Base-by-base conservation (phyloP, 2,113 vertebrate genomes). In the Serilophus lunatus region DNA sequence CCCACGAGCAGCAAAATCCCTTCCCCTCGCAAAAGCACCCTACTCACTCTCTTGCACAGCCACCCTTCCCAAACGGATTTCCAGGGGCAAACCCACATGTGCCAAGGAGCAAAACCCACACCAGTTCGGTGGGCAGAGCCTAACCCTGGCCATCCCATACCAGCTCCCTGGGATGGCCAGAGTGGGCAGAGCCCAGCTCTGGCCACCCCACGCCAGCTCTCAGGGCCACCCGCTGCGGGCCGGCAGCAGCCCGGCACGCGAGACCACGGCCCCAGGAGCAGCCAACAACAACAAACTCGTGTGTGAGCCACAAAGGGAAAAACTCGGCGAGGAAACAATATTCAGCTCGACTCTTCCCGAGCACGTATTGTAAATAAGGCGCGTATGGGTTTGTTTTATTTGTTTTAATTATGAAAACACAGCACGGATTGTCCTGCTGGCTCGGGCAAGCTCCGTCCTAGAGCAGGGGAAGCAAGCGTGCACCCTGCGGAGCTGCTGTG, bases 281-380 rank as follows among this genome's bases (percentile, higher is more conserved):
- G 90, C 90, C 95, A 96, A 97, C 95, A 96, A 92, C 93, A 96
- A 97, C 94, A 97, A 94, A 95, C 82, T 54, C 42, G 5, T 31
- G 68, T 76, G 84, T 28, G 87, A 95, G 92, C 61, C 24, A 91
- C 95, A 95, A 92, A 94, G 87, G 79, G 83, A 83, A 86, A 93
- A 92, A 82, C 88, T 83, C 91, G 0, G 40, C 5, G 20, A 96
- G 93, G 95, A 96, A 97, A 91, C 87, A 74, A 95, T 96, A 92
- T 82, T 71, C 42, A 13, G 78, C 94, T 60, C 7, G 3, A 51
- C 89, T 91, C 84, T 92, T 93, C 82, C 91, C 76, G 7, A 78
- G 78, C 18, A 5, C 10, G 1, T n/a, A 77, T 5, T 77, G 95
- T 88, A 77, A 92, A 94, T 90, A 93, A 91, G 5, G 18, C 8